phyloP scores from a whole-genome alignment of 1,140 invertebrate genomes.

The Dendrolimus punctatus region DNA sequence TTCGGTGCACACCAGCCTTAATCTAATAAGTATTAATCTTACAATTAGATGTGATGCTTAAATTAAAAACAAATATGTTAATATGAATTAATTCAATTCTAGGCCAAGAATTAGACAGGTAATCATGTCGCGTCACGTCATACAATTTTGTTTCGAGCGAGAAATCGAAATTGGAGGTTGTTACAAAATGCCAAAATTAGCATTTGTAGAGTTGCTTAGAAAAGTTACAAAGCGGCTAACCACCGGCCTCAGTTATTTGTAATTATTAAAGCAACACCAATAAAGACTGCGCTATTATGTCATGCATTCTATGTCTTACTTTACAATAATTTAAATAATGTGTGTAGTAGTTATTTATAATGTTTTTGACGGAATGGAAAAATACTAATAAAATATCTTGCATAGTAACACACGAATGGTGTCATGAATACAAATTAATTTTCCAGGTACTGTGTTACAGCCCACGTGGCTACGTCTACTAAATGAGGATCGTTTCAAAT shows the following conservation, averaged over 20 bases:
- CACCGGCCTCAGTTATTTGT: neutral
- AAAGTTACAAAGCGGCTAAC: neutral
- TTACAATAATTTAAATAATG: too few species aligned
- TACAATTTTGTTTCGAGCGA: conserved; percentile 24
- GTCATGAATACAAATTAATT: neutral
- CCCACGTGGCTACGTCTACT: neutral
- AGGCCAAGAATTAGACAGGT: conserved; percentile 19
- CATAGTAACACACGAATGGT: neutral
- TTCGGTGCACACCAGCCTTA: too few species aligned
- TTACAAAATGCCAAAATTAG: conserved; percentile 46
- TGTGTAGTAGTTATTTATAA: too few species aligned
- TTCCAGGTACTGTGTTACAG: neutral
- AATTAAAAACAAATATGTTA: neutral
- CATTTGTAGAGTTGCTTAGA: conserved; percentile 36
- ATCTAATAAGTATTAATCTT: too few species aligned
- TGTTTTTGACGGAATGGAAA: too few species aligned
- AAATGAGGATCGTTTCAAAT: too few species aligned
- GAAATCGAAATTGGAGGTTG: conserved; percentile 45
- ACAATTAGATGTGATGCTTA: too few species aligned
- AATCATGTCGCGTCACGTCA: conserved; percentile 25
- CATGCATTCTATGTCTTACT: too few species aligned
- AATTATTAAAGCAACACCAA: neutral
- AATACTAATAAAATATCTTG: too few species aligned
- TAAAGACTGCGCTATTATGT: too few species aligned
- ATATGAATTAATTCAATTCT: conserved; percentile 20